These are phyloP conservation scores for Cephus sareptanus DNA, from an alignment of 2,888 invertebrate species.

Conservation along the genomic window DNA sequence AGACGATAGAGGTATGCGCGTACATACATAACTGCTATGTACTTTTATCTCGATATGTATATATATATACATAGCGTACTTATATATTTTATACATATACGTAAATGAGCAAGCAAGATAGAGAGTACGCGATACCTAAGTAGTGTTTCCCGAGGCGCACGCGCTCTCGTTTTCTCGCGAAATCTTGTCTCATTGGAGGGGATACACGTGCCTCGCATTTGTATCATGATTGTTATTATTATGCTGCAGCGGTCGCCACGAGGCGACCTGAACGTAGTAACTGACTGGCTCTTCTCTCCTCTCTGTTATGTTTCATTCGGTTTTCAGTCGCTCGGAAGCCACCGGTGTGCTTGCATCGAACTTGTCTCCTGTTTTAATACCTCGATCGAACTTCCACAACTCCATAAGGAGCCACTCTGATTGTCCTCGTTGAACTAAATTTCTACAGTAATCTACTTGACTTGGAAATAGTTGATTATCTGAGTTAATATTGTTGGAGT, in stretches of 20 bases:
- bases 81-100: background rate
- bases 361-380: background rate
- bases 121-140: background rate
- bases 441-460: background rate
- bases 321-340: slow-evolving; percentile 32
- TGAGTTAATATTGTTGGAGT: background rate
- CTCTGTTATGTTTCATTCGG: background rate
- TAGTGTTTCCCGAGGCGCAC: slow-evolving; percentile 15
- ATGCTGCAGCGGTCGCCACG: background rate
- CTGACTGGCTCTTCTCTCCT: background rate
- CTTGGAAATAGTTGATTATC: background rate
- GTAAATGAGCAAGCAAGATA: background rate
- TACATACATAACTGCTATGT: background rate
- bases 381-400: background rate
- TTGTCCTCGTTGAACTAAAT: background rate
- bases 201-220: slow-evolving; percentile 45
- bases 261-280: background rate
- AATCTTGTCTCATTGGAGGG: slow-evolving; percentile 35
- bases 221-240: slow-evolving; percentile 43
- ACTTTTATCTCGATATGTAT: background rate
- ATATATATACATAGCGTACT: background rate
- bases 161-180: slow-evolving; percentile 33
- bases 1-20: background rate
- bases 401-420: background rate
- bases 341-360: slow-evolving; percentile 18